These are phyloP conservation scores for Chlorospingus semifuscus DNA, from an alignment of 2,797 vertebrate genomes.

Conservation along the genomic window DNA sequence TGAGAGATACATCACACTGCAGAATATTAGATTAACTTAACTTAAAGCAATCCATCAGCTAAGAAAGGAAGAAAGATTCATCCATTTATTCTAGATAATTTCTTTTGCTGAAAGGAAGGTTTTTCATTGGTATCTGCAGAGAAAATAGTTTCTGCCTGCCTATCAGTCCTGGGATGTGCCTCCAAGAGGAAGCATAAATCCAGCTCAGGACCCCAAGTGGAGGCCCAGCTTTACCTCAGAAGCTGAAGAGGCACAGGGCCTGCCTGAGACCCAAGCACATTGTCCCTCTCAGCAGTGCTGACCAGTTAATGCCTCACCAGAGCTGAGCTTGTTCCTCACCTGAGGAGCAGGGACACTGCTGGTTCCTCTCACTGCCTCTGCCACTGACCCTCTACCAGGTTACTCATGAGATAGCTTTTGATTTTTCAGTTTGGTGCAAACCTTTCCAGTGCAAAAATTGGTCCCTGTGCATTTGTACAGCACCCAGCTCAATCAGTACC, in stretches of 20 bases:
- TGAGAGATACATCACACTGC: background rate
- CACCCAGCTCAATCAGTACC: background rate
- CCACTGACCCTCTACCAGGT: background rate
- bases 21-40: background rate
- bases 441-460: background rate
- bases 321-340: background rate
- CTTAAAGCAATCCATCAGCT: background rate
- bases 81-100: background rate
- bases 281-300: background rate
- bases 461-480: background rate
- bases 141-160: background rate
- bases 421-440: background rate
- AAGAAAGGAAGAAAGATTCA: background rate
- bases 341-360: background rate
- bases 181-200: background rate
- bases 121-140: background rate
- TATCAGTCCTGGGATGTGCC: background rate
- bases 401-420: accelerated
- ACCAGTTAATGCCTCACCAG: background rate
- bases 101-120: background rate
- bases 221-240: background rate
- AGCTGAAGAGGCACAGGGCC: background rate
- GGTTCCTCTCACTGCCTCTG: background rate
- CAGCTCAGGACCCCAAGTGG: background rate
- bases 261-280: background rate